Conservation (phyloP, 2,888 invertebrate species). For the Poecilobothrus nobilitatus region DNA sequence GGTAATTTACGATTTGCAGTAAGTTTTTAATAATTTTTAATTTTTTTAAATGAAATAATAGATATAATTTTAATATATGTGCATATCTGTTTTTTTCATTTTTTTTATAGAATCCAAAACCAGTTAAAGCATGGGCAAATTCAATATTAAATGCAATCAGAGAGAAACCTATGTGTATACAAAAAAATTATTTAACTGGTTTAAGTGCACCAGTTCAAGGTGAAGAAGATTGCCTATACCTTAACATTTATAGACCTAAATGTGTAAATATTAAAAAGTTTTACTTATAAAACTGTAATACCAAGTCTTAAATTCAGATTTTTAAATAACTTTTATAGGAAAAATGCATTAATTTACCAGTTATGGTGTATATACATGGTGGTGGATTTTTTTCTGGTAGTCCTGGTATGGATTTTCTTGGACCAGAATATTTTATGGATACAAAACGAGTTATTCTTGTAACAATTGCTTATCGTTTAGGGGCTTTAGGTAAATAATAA, state of each 20-base stretch:
- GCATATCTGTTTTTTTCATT: constrained; percentile 5
- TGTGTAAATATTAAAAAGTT: too few relatives aligned
- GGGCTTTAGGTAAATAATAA: constrained; percentile 33
- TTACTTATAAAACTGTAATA: too few relatives aligned
- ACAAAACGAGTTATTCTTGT: constrained; percentile 44
- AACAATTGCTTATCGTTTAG: constrained; percentile 45
- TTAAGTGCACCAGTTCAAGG: constrained; percentile 33
- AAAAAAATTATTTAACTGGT: constrained; percentile 41
- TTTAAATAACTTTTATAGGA: too few relatives aligned
- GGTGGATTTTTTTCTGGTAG: constrained; percentile 48
- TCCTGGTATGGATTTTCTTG: constrained; percentile 40
- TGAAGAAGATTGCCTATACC: constrained; percentile 46
- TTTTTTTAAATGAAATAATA: neutral
- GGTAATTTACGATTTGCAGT: constrained; percentile 36
- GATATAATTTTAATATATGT: neutral
- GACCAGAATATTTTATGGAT: constrained; percentile 49
- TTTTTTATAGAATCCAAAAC: constrained; percentile 32
- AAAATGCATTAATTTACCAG: constrained; percentile 32
- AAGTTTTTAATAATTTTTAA: constrained; percentile 23
- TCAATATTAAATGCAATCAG: constrained; percentile 32
- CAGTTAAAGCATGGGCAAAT: constrained; percentile 27
- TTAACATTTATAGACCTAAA: constrained; percentile 45
- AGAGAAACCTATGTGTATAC: constrained; percentile 41
- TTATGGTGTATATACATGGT: constrained; percentile 49
- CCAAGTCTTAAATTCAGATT: too few relatives aligned